phyloP scores from a whole-genome alignment of 2,888 invertebrate species.

The Machimus atricapillus region DNA sequence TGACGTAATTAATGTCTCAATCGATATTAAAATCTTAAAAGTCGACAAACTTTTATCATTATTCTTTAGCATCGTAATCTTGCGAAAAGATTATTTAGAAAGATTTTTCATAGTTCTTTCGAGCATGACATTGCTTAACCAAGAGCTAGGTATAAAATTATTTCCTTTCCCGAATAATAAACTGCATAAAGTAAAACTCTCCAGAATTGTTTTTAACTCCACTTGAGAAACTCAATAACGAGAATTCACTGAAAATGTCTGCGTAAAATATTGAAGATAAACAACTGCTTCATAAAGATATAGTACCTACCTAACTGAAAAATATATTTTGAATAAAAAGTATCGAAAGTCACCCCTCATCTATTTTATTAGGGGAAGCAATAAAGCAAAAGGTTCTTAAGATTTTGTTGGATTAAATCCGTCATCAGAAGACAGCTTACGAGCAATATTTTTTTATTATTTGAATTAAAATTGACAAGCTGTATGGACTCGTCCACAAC shows the following conservation, averaged over 20 bases:
- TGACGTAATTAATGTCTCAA: background rate
- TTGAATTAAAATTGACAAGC: constrained; percentile 22
- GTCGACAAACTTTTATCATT: background rate
- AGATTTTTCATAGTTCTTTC: too few species aligned
- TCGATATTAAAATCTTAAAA: background rate
- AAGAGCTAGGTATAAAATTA: too few species aligned
- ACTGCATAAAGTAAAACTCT: background rate
- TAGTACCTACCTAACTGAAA: background rate
- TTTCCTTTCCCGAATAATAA: background rate
- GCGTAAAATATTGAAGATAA: background rate
- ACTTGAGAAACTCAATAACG: background rate
- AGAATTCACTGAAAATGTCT: background rate
- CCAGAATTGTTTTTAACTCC: background rate
- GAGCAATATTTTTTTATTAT: constrained; percentile 25
- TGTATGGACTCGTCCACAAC: background rate
- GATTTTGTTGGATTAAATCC: background rate
- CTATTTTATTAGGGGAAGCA: background rate
- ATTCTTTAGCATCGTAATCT: background rate
- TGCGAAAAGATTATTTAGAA: background rate
- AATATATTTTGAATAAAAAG: background rate
- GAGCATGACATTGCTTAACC: too few species aligned
- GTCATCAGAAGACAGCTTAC: constrained; percentile 1
- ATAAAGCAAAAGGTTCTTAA: background rate
- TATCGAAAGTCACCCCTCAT: background rate
- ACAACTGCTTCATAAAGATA: background rate